Evolutionary conservation across 1,140 invertebrate species (phyloP).

Genomic region (Scaptomyza montana): DNA sequence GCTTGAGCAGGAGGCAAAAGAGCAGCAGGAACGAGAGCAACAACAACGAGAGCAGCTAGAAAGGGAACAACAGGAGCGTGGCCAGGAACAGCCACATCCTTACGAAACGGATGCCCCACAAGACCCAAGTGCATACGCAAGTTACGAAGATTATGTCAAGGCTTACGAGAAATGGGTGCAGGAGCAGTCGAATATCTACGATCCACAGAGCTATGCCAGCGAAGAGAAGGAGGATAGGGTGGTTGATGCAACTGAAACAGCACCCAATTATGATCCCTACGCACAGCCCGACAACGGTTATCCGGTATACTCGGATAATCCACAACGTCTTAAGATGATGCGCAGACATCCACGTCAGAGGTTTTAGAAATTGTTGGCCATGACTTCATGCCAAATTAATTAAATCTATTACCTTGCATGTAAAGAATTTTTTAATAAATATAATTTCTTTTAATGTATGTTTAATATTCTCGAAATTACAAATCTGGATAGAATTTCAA

Average conservation of each 20-base stretch:
- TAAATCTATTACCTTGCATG: not conserved
- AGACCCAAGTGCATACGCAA: not conserved
- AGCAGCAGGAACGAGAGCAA: constrained; percentile 16
- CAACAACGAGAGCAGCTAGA: constrained; percentile 22
- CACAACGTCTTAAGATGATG: constrained; percentile 19
- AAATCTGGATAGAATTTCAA: too few species aligned
- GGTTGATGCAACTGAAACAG: not conserved
- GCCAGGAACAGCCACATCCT: not conserved
- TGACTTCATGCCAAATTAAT: not conserved
- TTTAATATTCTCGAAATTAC: too few species aligned
- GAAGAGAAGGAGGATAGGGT: constrained; percentile 1
- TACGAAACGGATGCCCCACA: not conserved
- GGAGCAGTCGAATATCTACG: constrained; percentile 2
- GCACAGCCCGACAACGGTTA: not conserved
- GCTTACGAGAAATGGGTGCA: constrained; percentile 17
- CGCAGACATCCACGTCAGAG: constrained; percentile 18
- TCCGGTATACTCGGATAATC: not conserved
- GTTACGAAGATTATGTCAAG: constrained; percentile 34
- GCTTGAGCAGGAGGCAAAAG: constrained; percentile 20
- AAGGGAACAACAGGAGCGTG: constrained; percentile 17
- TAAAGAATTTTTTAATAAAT: not conserved
- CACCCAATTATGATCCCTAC: not conserved
- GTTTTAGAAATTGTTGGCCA: constrained; percentile 1
- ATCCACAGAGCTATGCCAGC: constrained; percentile 15
- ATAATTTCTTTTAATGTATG: not conserved